Percentiles rank a stretch among this genome's conserved stretches.
Conservation (phyloP, 2,113 vertebrate species). For the Parus major region DNA sequence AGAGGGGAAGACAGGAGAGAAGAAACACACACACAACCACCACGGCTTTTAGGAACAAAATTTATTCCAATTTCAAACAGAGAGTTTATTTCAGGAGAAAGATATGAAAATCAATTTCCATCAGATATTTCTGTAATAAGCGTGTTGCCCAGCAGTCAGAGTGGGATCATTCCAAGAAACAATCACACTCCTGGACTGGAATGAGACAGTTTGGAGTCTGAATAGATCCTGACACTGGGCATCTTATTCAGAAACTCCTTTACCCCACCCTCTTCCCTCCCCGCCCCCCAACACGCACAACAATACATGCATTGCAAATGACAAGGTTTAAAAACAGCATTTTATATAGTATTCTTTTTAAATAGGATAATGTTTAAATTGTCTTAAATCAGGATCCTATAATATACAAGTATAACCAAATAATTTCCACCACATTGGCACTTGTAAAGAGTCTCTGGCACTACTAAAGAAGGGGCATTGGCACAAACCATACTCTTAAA, state of each 20-base stretch:
- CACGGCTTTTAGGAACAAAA: constrained; percentile 77
- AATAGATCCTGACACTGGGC: constrained; percentile 53
- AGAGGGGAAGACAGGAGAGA: neutral
- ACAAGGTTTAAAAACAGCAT: constrained; percentile 80
- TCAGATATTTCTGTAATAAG: constrained; percentile 67
- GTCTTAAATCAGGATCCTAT: constrained; percentile 72
- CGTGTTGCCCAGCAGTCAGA: constrained; percentile 63
- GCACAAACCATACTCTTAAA: constrained; percentile 70
- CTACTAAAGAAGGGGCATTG: constrained; percentile 69
- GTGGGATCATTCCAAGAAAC: constrained; percentile 43
- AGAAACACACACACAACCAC: neutral
- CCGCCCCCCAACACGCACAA: constrained; percentile 57
- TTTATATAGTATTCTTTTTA: constrained; percentile 75
- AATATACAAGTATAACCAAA: constrained; percentile 75
- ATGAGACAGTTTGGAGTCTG: constrained; percentile 59
- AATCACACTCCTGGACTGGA: constrained; percentile 41
- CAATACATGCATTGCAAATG: constrained; percentile 77
- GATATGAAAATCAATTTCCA: constrained; percentile 82
- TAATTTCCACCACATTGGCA: constrained; percentile 63
- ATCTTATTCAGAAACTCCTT: constrained; percentile 59
- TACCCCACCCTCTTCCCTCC: constrained; percentile 46
- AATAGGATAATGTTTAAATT: constrained; percentile 74
- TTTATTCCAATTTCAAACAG: constrained; percentile 88
- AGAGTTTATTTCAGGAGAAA: constrained; percentile 83
- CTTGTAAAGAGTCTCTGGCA: constrained; percentile 76